Percentiles rank a stretch among this genome's conserved stretches.
Conservation (phyloP, 2,797 vertebrate genomes). For the Tenualosa thibaudeaui region DNA sequence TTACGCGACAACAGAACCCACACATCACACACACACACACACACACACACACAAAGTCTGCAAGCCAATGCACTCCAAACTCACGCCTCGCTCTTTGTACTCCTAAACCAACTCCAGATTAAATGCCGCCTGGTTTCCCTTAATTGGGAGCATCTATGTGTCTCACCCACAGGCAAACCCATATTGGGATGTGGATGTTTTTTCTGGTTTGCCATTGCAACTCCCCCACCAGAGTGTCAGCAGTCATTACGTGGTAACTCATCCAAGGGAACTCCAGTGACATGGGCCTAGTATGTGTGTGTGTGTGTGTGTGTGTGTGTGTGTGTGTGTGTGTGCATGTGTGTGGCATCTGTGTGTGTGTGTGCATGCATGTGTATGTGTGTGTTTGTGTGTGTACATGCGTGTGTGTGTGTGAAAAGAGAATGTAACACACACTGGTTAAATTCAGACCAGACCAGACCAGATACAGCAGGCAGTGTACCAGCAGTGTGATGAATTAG, state of each 20-base stretch:
- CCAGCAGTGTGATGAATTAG: too few relatives aligned
- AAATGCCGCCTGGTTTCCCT: neutral
- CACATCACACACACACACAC: neutral
- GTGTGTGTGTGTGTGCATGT: too few relatives aligned
- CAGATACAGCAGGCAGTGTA: too few relatives aligned
- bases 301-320: neutral
- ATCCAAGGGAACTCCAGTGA: neutral
- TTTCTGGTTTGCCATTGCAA: neutral
- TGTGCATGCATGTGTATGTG: too few relatives aligned
- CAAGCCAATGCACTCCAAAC: neutral
- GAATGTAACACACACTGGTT: neutral
- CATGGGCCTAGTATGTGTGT: neutral
- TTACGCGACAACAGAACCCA: too few relatives aligned
- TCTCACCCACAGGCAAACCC: neutral
- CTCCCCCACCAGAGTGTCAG: neutral
- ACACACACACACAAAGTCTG: neutral
- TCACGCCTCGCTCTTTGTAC: neutral
- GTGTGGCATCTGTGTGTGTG: too few relatives aligned
- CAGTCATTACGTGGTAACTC: neutral
- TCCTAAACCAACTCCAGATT: neutral
- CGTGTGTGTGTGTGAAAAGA: neutral
- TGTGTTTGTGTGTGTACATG: too few relatives aligned
- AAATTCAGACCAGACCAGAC: too few relatives aligned
- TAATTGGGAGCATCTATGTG: neutral
- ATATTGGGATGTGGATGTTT: neutral